phyloP scores from a whole-genome alignment of 2,888 invertebrate genomes.

The Ctenicera cuprea region DNA sequence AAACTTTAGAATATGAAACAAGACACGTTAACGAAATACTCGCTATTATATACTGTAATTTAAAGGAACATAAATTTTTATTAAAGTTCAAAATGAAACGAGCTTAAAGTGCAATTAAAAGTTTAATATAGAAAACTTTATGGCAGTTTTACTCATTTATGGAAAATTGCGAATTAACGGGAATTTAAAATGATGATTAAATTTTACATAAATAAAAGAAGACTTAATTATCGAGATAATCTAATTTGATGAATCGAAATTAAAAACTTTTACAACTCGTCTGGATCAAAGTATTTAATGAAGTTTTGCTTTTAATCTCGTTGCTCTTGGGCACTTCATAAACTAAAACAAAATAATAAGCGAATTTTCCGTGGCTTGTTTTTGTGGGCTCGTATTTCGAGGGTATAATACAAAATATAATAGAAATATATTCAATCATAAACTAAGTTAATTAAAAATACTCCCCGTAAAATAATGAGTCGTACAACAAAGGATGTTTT shows the following conservation, averaged over 20 bases:
- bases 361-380: not conserved
- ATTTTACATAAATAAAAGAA: constrained; percentile 14
- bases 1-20: constrained; percentile 1
- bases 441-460: constrained; percentile 15
- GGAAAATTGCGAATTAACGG: constrained; percentile 16
- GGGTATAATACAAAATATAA: not conserved
- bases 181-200: constrained; percentile 15
- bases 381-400: not conserved
- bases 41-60: constrained; percentile 20
- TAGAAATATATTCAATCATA: constrained; percentile 10
- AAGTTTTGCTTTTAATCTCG: constrained; percentile 3
- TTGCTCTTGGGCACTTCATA: constrained; percentile 1
- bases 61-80: constrained; percentile 26
- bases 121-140: constrained; percentile 25
- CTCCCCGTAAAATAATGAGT: not conserved
- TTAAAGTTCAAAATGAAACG: constrained; percentile 20
- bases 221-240: constrained; percentile 16
- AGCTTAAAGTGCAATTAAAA: constrained; percentile 33
- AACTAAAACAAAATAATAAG: constrained; percentile 12
- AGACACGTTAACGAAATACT: constrained; percentile 13
- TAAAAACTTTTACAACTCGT: not conserved
- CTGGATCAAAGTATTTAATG: constrained; percentile 2
- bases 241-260: constrained; percentile 12
- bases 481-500: too few relatives aligned
- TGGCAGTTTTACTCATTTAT: constrained; percentile 14